These are phyloP conservation scores for Bucco capensis DNA, from an alignment of 2,113 vertebrate species.

Conservation along the genomic window DNA sequence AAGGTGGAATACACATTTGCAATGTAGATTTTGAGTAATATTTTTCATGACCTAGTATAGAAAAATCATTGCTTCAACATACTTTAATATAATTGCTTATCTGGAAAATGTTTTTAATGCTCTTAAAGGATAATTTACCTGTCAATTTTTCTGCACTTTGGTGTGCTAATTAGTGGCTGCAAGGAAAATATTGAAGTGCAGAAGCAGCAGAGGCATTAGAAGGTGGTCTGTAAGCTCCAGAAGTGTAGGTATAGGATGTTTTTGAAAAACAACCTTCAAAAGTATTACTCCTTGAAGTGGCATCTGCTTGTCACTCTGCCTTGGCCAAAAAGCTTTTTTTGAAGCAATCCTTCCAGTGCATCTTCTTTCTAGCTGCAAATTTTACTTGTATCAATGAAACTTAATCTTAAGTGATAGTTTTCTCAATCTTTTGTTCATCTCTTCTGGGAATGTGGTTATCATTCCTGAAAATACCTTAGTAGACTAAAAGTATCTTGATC, in stretches of 20 bases:
- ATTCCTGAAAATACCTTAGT: not conserved
- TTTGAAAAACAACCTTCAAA: not conserved
- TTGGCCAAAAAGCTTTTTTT: not conserved
- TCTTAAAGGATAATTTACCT: slow-evolving; percentile 74
- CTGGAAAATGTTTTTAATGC: slow-evolving; percentile 61
- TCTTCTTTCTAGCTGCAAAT: not conserved
- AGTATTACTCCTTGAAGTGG: not conserved
- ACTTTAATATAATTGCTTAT: slow-evolving; percentile 65
- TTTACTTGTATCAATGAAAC: not conserved
- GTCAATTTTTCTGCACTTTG: slow-evolving; percentile 62
- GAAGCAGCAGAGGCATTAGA: slow-evolving; percentile 13
- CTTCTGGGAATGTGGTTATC: not conserved
- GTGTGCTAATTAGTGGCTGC: slow-evolving; percentile 71
- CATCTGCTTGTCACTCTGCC: not conserved
- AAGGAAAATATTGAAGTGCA: slow-evolving; percentile 68
- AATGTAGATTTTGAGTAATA: slow-evolving; percentile 31
- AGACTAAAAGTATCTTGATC: not conserved
- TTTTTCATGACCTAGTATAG: slow-evolving; percentile 49
- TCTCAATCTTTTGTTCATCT: not conserved
- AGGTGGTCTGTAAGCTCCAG: not conserved
- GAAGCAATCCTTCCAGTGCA: not conserved
- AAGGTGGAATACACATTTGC: slow-evolving; percentile 48
- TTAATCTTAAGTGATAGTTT: not conserved
- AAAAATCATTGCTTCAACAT: slow-evolving; percentile 35
- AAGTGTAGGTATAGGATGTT: not conserved